Evolutionary conservation across 30 jellyfish, hydroid and myxozoan species (phyloP), one percentile per base, ranked within the genome.

Genomic region (Aurelia aurita complex sp. Pacific): DNA sequence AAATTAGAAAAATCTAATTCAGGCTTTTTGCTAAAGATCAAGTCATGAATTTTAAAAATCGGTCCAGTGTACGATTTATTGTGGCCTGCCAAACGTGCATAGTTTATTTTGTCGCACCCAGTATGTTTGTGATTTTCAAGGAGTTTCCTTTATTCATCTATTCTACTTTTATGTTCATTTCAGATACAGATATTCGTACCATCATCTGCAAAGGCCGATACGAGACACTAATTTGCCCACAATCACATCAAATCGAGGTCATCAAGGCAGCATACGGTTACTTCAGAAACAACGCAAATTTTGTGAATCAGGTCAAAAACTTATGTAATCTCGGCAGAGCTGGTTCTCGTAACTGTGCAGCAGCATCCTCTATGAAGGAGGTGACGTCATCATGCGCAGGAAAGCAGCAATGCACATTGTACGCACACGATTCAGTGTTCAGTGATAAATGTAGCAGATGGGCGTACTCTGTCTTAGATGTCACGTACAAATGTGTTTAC

Each of bases 191-290:
- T 1, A 53, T 82, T 29, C 91, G 77, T 7, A 65, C 59, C 14
- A 57, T 82, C 29, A 57, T 82, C 84, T 82, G 91, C 91, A 50
- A 46, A 15, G 91, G 91, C 34, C 91, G 91, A 12, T 82, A 82
- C 72, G 91, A 82, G 77, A 59, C 91, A 5, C 69, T 82, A 52
- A 69, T 42, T 7, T 82, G 91, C 77, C 91, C 91, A 82, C 4
- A 32, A 46, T 62, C 67, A 19, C 61, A 82, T 36, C 60, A 10
- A 69, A 54, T 71, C 79, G 85, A 69, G 77, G 69, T 82, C 52
- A 36, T 10, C 19, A 62, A 79, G 59, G 80, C 89, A 32, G 80
- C 89, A 4, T 79, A 79, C 62, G 89, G 89, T 1, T 43, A 60
- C 33, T 66, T 46, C 38, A 34, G 13, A 8, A 79, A 60, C 81